Conservation (phyloP, 2,113 vertebrate species). For the Pachypanchax playfairii region DNA sequence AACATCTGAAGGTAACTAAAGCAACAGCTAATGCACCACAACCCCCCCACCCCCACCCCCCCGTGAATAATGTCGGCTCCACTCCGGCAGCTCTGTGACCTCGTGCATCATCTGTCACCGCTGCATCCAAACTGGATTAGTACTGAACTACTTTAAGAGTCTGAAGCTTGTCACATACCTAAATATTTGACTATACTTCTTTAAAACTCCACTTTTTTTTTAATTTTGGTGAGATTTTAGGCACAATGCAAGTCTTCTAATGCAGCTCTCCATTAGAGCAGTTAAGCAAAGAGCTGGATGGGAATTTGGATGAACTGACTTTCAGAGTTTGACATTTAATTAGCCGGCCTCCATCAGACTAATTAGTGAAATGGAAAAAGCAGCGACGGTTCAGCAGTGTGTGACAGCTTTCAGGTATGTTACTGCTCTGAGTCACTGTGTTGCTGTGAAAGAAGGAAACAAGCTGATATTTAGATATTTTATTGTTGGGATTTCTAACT, state of each 20-base stretch:
- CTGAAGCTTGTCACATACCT: constrained; percentile 4
- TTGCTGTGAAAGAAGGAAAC: no score
- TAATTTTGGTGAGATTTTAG: constrained; percentile 2
- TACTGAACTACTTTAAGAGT: constrained; percentile 10
- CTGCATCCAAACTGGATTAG: constrained; percentile 42
- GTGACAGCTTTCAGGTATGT: background rate
- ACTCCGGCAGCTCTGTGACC: constrained; percentile 8
- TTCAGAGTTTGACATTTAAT: constrained; percentile 33
- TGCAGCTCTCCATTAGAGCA: constrained; percentile 11
- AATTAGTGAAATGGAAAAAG: constrained; percentile 16
- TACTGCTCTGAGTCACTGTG: background rate
- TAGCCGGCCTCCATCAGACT: constrained; percentile 9
- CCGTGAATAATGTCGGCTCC: constrained; percentile 15
- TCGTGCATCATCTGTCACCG: constrained; percentile 31
- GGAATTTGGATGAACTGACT: constrained; percentile 10
- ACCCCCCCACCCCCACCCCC: background rate
- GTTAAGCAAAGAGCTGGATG: constrained; percentile 10
- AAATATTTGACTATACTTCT: constrained; percentile 9
- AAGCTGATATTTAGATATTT: no score
- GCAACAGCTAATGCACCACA: background rate
- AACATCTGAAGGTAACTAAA: background rate
- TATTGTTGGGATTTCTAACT: no score
- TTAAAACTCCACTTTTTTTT: constrained; percentile 7
- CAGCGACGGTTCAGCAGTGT: background rate
- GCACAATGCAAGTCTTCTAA: constrained; percentile 7